Conservation (phyloP, 2,797 vertebrate species). For the Poecilia wingei region DNA sequence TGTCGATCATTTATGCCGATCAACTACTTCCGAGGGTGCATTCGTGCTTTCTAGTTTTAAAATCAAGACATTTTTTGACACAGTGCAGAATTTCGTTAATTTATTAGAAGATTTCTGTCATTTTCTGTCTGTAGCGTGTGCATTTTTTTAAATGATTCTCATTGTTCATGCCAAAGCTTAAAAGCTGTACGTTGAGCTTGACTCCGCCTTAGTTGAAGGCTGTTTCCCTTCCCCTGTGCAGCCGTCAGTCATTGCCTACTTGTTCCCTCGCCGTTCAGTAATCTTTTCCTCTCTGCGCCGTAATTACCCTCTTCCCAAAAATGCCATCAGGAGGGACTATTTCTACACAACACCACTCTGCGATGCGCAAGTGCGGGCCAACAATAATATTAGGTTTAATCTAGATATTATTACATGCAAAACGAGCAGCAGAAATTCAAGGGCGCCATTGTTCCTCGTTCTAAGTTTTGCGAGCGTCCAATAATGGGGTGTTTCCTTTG, state of each 20-base stretch:
- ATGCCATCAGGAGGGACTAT: slow-evolving; percentile 54
- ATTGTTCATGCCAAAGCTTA: slow-evolving; percentile 7
- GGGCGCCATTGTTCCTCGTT: slow-evolving; percentile 75
- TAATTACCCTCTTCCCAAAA: slow-evolving; percentile 27
- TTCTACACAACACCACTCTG: slow-evolving; percentile 61
- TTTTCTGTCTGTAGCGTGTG: not conserved
- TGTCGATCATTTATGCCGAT: not conserved
- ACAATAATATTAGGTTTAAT: slow-evolving; percentile 83
- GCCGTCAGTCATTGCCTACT: slow-evolving; percentile 34
- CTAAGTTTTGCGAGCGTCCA: slow-evolving; percentile 50
- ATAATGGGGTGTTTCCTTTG: slow-evolving; percentile 71
- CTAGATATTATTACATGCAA: slow-evolving; percentile 80
- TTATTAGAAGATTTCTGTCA: not conserved
- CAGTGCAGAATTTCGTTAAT: not conserved
- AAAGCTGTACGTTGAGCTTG: slow-evolving; percentile 8
- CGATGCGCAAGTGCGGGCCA: slow-evolving; percentile 72
- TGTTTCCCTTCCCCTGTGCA: slow-evolving; percentile 20
- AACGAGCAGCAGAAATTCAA: slow-evolving; percentile 76
- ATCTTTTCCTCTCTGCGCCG: slow-evolving; percentile 31
- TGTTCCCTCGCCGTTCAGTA: slow-evolving; percentile 26
- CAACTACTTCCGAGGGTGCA: not conserved
- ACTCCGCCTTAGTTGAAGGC: slow-evolving; percentile 26
- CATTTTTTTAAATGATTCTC: not conserved
- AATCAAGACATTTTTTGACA: not conserved
- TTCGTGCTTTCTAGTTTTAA: not conserved